Evolutionary conservation across 2,113 vertebrate species (phyloP).

Genomic region (Otis tarda): DNA sequence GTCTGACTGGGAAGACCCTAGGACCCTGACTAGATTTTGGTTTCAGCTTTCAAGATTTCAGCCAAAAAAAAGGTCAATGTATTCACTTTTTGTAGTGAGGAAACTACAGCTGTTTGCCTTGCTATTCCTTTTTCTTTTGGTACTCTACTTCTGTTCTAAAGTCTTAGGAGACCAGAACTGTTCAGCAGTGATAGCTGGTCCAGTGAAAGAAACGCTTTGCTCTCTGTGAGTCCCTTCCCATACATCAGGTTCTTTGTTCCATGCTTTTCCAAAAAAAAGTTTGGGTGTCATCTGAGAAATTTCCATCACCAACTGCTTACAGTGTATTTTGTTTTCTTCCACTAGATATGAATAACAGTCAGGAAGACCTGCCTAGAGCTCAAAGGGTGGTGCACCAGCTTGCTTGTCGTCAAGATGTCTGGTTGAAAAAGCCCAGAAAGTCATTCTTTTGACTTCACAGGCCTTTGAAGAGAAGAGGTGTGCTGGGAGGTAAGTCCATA

Average conservation of each 20-base stretch:
- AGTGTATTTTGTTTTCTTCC: not conserved
- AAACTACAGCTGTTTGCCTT: not conserved
- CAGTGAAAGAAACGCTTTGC: not conserved
- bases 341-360: not conserved
- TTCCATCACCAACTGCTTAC: rapidly evolving
- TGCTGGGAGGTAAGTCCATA: not conserved
- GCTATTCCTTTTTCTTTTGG: not conserved
- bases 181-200: not conserved
- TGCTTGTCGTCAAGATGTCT: not conserved
- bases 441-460: not conserved
- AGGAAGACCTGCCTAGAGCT: not conserved
- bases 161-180: not conserved
- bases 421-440: not conserved
- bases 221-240: not conserved
- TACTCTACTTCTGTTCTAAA: not conserved
- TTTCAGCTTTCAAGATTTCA: not conserved
- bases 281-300: not conserved
- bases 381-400: not conserved
- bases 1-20: not conserved
- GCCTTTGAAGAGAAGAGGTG: not conserved
- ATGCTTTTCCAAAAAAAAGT: not conserved
- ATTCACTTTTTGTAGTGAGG: not conserved
- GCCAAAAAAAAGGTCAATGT: not conserved
- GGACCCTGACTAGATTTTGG: not conserved
- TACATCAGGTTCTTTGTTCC: not conserved